These are phyloP conservation scores for Anolis carolinensis DNA, from an alignment of 2,113 vertebrate species.

Conservation along the genomic window DNA sequence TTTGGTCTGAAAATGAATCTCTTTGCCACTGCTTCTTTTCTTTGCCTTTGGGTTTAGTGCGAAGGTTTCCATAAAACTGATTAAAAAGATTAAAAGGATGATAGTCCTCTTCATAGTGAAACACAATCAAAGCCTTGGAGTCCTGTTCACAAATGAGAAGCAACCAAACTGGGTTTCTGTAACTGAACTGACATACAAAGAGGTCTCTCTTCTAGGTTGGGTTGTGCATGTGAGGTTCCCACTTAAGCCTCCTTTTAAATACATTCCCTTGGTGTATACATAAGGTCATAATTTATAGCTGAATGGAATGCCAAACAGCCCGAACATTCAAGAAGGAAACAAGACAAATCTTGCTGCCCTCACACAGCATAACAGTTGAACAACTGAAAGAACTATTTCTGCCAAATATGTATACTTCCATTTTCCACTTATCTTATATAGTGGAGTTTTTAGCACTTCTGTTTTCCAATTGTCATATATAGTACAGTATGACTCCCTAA, in stretches of 20 bases:
- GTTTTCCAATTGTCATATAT: too few species aligned
- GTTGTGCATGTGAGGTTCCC: constrained; percentile 10
- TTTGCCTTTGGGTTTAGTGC: constrained; percentile 70
- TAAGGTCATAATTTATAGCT: constrained; percentile 58
- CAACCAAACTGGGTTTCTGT: constrained; percentile 54
- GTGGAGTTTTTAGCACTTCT: too few species aligned
- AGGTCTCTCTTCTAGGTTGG: constrained; percentile 48
- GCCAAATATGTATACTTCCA: constrained; percentile 55
- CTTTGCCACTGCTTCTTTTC: constrained; percentile 72
- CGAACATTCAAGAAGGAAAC: constrained; percentile 56
- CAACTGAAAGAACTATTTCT: constrained; percentile 60
- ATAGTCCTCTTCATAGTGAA: constrained; percentile 76
- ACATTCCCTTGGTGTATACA: constrained; percentile 55
- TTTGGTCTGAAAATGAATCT: constrained; percentile 80
- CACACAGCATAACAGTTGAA: constrained; percentile 46
- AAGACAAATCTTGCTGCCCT: constrained; percentile 64
- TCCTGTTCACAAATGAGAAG: constrained; percentile 10
- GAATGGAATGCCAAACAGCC: constrained; percentile 44
- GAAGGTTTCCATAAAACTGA: constrained; percentile 67
- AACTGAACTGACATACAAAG: constrained; percentile 71
- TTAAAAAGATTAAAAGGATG: constrained; percentile 67
- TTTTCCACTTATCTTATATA: constrained; percentile 47
- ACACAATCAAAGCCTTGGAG: not conserved
- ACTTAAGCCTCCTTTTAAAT: constrained; percentile 34
- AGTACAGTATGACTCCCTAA: too few species aligned